phyloP scores from a whole-genome alignment of 2,797 vertebrate genomes.

The Carcharodon carcharias region DNA sequence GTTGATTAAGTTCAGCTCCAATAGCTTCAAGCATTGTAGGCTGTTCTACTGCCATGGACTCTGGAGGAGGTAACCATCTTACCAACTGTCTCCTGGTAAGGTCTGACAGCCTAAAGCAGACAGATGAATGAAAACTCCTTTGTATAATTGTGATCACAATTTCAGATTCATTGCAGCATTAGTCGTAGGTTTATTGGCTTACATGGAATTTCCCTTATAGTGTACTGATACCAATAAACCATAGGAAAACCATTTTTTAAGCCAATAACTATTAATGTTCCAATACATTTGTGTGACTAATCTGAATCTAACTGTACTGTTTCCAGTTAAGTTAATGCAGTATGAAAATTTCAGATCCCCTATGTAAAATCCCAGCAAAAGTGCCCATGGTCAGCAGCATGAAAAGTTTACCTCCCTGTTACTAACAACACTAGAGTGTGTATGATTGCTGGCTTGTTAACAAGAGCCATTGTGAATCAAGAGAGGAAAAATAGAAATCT shows the following conservation, averaged over 20 bases:
- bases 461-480: neutral
- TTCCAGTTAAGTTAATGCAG: neutral
- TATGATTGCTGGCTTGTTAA: neutral
- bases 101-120: too few relatives aligned
- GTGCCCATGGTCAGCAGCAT: neutral
- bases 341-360: neutral
- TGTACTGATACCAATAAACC: neutral
- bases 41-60: neutral
- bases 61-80: neutral
- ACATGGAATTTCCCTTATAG: neutral
- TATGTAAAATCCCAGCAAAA: neutral
- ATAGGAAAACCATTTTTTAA: neutral
- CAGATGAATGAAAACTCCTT: neutral
- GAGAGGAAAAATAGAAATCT: neutral
- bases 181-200: neutral
- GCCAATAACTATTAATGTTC: neutral
- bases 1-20: neutral
- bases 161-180: neutral
- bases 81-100: neutral
- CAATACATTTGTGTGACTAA: neutral
- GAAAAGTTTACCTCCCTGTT: neutral
- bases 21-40: neutral
- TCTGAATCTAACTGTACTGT: neutral
- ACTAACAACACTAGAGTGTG: neutral
- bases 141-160: neutral